A percentile compares a stretch with the other conserved stretches of the same genome.
These are phyloP conservation scores for Oncorhynchus clarkii DNA, from an alignment of 2,113 vertebrate genomes.

Conservation along the genomic window DNA sequence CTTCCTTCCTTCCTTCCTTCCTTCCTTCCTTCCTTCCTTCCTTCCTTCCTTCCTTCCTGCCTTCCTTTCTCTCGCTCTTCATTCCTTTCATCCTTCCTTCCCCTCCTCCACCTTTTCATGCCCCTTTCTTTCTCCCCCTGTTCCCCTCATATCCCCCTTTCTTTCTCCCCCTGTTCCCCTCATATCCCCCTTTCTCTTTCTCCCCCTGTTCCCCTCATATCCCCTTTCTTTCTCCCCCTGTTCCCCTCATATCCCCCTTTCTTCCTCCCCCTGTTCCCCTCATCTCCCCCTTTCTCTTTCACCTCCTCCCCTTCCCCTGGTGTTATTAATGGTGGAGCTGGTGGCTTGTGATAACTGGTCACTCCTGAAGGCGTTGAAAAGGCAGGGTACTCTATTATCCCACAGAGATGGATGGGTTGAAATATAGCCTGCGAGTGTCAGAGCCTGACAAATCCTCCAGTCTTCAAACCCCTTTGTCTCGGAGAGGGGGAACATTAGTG, in stretches of 20 bases:
- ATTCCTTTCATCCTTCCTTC: no score
- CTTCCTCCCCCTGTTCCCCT: neutral
- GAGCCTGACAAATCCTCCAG: slow-evolving; percentile 70
- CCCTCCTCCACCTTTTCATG: neutral
- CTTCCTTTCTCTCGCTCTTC: fast-evolving
- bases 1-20: no score
- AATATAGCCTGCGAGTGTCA: slow-evolving; percentile 75
- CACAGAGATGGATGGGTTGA: slow-evolving; percentile 74
- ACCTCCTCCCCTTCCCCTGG: neutral
- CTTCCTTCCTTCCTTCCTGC: no score
- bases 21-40: neutral
- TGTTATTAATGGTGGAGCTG: slow-evolving; percentile 52
- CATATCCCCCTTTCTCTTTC: neutral
- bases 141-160: neutral
- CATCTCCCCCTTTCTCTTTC: slow-evolving; percentile 20
- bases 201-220: neutral
- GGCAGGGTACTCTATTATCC: slow-evolving; percentile 78
- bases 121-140: neutral
- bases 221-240: neutral
- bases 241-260: neutral
- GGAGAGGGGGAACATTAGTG: slow-evolving; percentile 70
- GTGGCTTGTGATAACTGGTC: slow-evolving; percentile 76
- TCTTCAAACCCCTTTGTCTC: slow-evolving; percentile 75
- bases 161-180: neutral
- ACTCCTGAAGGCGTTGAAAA: slow-evolving; percentile 74